Evolutionary conservation across 2,797 vertebrate species (phyloP), one percentile per base, ranked within the genome.

Genomic region (Artibeus lituratus): DNA sequence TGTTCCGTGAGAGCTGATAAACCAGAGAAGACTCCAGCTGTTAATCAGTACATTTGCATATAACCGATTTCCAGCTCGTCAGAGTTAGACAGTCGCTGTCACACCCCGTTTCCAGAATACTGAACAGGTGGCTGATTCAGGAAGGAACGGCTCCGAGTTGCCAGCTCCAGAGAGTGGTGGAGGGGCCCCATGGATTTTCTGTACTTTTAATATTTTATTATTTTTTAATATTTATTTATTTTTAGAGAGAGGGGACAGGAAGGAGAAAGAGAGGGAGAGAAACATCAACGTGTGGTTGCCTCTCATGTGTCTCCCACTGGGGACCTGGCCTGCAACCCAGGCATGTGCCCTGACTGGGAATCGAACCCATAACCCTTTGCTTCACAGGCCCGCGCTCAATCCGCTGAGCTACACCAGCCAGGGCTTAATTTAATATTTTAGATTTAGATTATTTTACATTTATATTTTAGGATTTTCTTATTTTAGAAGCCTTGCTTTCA

Each of bases 401-500:
- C n/a, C n/a, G n/a, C n/a, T n/a, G n/a, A n/a, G n/a, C n/a, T n/a
- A n/a, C n/a, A n/a, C n/a, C n/a, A n/a, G n/a, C n/a, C n/a, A n/a
- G n/a, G n/a, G n/a, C n/a, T 72, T 16, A 32, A 80, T 67, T 82
- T 55, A 51, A 24, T 55, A 44, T 88, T 91, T 76, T 37, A 37
- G 39, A 83, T 76, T 70, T 16, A 49, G 74, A 57, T 78, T 19
- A 37, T 78, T 87, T 93, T 42, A 29, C 26, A 84, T 76, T 59
- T 90, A 65, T 29, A 72, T 78, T 90, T 95, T 65, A 82, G n/a
- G 77, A 49, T 57, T 55, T 90, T 15, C 55, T 78, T 77, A 37
- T 86, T 96, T 96, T 72, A 72, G 88, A 70, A 90, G 39, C 35
- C 77, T 91, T 82, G 3, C 26, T 74, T 90, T 93, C 80, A 84